Percentiles rank a stretch among this genome's conserved stretches.
Conservation (phyloP, 2,113 vertebrate genomes). For the Petroica traversi region DNA sequence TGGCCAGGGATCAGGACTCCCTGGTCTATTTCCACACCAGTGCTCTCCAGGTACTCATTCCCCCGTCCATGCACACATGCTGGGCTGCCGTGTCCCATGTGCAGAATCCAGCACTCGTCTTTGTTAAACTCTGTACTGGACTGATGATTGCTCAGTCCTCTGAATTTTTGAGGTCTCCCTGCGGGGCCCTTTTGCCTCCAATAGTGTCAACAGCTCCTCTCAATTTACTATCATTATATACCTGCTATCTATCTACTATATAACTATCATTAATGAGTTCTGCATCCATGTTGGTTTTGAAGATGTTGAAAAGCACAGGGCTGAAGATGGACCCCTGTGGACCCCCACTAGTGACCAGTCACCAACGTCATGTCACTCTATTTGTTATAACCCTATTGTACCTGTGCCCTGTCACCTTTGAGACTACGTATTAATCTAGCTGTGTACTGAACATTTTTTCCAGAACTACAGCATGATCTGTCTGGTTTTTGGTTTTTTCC, state of each 20-base stretch:
- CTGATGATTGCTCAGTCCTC: not conserved
- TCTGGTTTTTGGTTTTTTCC: not conserved
- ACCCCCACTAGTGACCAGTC: accelerated
- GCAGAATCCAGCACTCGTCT: accelerated
- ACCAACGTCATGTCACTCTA: accelerated
- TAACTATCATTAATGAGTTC: not conserved
- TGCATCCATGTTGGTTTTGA: not conserved
- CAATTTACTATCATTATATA: not conserved
- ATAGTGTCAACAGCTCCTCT: not conserved
- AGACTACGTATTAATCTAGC: not conserved
- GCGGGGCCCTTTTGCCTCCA: not conserved
- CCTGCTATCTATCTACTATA: too few species aligned
- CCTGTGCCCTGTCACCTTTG: not conserved
- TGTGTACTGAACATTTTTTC: not conserved
- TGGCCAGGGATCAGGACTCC: accelerated
- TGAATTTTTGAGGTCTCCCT: not conserved
- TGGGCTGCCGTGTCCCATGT: not conserved
- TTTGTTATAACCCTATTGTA: not conserved
- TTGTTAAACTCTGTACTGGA: not conserved
- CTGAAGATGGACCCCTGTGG: not conserved
- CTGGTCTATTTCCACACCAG: not conserved
- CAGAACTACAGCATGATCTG: not conserved
- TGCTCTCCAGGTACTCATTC: not conserved
- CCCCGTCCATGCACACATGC: too few species aligned
- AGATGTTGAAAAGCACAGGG: not conserved